These are phyloP conservation scores for Isurus oxyrinchus DNA, from an alignment of 2,113 vertebrate species.

Conservation along the genomic window DNA sequence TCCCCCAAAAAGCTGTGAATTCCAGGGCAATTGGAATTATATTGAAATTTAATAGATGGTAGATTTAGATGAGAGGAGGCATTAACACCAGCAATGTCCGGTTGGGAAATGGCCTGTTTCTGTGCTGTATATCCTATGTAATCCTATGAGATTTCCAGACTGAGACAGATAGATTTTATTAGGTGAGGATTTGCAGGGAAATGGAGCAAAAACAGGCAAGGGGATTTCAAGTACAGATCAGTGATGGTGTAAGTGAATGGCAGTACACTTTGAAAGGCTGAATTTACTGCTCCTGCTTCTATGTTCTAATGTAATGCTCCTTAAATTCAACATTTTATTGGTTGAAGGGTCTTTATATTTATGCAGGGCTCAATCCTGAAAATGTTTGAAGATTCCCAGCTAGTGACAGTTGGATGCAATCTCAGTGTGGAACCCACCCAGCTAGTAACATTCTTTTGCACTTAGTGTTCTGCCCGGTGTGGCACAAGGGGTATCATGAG, in stretches of 20 bases:
- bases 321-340: neutral
- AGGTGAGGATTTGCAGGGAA: neutral
- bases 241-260: no score
- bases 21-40: no score
- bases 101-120: no score
- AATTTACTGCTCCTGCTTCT: neutral
- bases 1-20: no score
- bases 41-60: no score
- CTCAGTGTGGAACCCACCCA: neutral
- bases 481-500: conserved; percentile 57
- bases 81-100: no score
- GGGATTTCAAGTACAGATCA: no score
- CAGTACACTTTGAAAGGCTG: neutral
- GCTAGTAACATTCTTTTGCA: neutral
- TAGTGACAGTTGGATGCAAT: neutral
- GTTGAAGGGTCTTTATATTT: neutral
- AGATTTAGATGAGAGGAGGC: no score
- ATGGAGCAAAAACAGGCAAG: neutral
- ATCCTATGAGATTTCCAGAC: no score
- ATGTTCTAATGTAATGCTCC: neutral
- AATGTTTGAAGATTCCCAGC: neutral
- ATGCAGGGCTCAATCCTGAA: neutral
- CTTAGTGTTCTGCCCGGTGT: conserved; percentile 70
- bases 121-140: no score
- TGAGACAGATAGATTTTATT: neutral